Base-by-base conservation (phyloP, 2,888 invertebrate species). In the Dioctria rufipes region DNA sequence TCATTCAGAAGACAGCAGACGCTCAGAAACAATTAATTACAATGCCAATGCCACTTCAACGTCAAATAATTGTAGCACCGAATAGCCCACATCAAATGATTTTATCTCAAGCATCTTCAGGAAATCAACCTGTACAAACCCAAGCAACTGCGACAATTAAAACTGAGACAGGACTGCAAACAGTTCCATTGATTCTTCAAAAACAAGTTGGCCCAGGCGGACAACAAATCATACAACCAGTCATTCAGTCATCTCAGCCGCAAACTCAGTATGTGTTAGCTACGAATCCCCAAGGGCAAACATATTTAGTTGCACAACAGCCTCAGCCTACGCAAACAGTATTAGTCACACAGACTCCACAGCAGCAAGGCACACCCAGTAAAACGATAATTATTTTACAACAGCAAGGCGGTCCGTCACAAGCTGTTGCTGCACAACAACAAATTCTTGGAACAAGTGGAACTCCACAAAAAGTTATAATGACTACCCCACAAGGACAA, bases 381-480 rank as follows among this genome's bases (percentile, higher is more conserved):
- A 94, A 94, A 85, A 94, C 94, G 0, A 94, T 94, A 46, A 94
- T 94, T 67, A 92, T 94, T 73, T 88, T 94, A 60, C 94, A 94
- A 84, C 93, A 92, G 37, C 84, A 86, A 1, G 82, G 85, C 37
- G 85, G 87, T 4, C 83, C 90, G 0, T 85, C 85, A 43, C 73
- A 83, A 40, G 83, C 84, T n/a, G 84, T 83, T 5, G 83, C 83
- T 5, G 85, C 88, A 5, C 85, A 88, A 5, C 89, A 89, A 80
- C 84, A 86, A 71, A 83, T 84, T 0, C 82, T 85, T 13, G 85
- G 88, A 2, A 88, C 90, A 5, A 80, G 86, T 4, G 84, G 85
- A 0, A 86, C 85, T 9, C 86, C 86, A 3, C 91, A 91, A 83
- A 91, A 92, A 87, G 91, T 93, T 42, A 91, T 93, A 5, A 91